Base-by-base conservation (phyloP, 1,140 invertebrate genomes). In the Hylaeus volcanicus region DNA sequence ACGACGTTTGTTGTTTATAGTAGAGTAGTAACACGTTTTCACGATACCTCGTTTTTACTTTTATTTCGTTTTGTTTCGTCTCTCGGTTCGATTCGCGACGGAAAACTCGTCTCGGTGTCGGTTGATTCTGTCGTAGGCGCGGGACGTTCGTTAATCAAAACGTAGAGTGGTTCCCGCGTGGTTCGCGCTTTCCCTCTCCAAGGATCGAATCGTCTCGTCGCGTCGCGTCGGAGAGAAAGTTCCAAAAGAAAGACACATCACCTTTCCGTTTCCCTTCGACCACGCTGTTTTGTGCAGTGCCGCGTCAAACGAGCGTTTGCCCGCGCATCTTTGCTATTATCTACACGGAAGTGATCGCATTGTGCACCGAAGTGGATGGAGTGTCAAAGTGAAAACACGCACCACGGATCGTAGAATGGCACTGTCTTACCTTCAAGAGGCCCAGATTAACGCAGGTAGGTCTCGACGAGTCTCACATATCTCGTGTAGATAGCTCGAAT, bases 371-470 rank as follows among this genome's bases (percentile, higher is more conserved):
- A 82, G 84, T 92, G 88, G 81, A 90, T 92, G 91, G 89, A 91
- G 90, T 91, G 86, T 89, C 72, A 81, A 79, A 88, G 90, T 90
- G 90, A 88, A 73, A 88, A 75, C 79, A 73, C 41, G 74, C 70
- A 84, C 15, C 64, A 89, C 83, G 84, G 84, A 87, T 88, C 86
- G 83, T 88, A 93, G 89, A 87, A 92, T 93, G 92, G 91, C 92
- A 89, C 86, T 93, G 58, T 90, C 90, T 81, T 91, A 90, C 82
- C 85, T 91, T 26, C 89, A 91, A n/a, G 90, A 93, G 80, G 84
- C 88, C 43, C 90, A 93, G 64, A 86, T 91, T 73, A 90, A 90
- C 73, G 87, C 90, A 92, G 91, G 92, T 93, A 90, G 55, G 82
- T 81, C 63, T 61, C 58, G 45, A 14, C 2, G 3, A 2, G 9